Base-by-base conservation (phyloP, 2,113 vertebrate genomes). In the Trochalopteron elliotii region DNA sequence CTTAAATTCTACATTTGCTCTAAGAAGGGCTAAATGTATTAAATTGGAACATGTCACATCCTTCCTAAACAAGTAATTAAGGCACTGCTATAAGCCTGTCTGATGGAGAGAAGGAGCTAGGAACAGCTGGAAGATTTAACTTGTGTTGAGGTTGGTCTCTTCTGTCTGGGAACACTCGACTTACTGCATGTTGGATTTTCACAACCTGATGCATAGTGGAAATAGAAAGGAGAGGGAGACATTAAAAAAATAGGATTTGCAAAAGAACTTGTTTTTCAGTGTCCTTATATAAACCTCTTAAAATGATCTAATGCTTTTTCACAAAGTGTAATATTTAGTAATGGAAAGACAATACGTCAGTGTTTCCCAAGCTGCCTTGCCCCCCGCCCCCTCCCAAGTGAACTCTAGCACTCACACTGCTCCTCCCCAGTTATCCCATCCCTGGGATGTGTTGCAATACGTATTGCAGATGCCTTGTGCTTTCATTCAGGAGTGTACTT, bases 51-150 rank as follows among this genome's bases (percentile, higher is more conserved):
- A 92, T 96, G 94, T 95, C 94, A 97, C 94, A 93, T 98, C 93
- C 96, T 97, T 97, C 94, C 95, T 97, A 97, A 97, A 96, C 96
- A 94, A 96, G 84, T 94, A 96, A 97, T 98, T 98, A 97, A 96
- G 91, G 90, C 63, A 24, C 94, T 83, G 83, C 91, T 87, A 49
- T 89, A 79, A 96, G 75, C 59, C 85, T 90, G 93, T 90, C 84
- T 94, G 89, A 52, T 90, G 94, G 78, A 87, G 89, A 72, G 81
- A 89, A 93, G 72, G 88, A 64, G 72, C 57, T 7, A 19, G 70
- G 18, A 83, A 71, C 90, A 97, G 86, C 91, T 91, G 92, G 93
- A 91, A 77, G 88, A 88, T 57, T 92, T 97, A 72, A 87, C 86
- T 84, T 47, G 25, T 21, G 70, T 89, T 3, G n/a, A 76, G 55